A percentile compares a stretch with the other conserved stretches of the same genome.
Conservation (phyloP, 2,888 invertebrate genomes). For the Eupithecia pulchellata region DNA sequence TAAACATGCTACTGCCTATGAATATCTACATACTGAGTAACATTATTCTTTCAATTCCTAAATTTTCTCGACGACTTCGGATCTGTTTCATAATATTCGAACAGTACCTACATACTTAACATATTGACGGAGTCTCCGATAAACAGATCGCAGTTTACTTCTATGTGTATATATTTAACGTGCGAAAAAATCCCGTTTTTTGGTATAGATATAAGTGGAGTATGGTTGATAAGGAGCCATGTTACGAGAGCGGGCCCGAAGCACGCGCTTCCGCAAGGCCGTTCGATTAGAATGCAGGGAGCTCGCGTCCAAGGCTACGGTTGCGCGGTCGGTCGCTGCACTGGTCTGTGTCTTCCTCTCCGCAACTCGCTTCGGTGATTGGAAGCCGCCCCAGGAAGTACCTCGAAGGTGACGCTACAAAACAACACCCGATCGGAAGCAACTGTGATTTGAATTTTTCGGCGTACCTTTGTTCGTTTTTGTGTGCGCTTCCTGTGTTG, state of each 20-base stretch:
- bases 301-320: constrained; percentile 82
- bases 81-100: not conserved
- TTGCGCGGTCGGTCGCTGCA: constrained; percentile 80
- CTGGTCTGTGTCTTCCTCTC: constrained; percentile 76
- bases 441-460: constrained; percentile 78
- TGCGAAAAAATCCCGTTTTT: constrained; percentile 42
- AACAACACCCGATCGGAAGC: constrained; percentile 73
- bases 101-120: not conserved
- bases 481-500: constrained; percentile 60
- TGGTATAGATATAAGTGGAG: constrained; percentile 49
- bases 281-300: constrained; percentile 82
- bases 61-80: not conserved
- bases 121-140: not conserved
- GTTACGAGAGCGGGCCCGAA: constrained; percentile 74
- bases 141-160: not conserved
- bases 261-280: constrained; percentile 84
- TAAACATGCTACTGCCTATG: constrained; percentile 35
- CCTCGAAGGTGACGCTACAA: constrained; percentile 76
- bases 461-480: constrained; percentile 67
- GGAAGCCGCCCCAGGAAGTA: constrained; percentile 77
- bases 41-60: not conserved
- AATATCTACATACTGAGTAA: constrained; percentile 13
- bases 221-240: constrained; percentile 67
- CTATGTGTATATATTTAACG: not conserved
- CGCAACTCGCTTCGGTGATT: constrained; percentile 67